phyloP scores from a whole-genome alignment of 2,797 vertebrate species.

The Crenuchus spilurus region DNA sequence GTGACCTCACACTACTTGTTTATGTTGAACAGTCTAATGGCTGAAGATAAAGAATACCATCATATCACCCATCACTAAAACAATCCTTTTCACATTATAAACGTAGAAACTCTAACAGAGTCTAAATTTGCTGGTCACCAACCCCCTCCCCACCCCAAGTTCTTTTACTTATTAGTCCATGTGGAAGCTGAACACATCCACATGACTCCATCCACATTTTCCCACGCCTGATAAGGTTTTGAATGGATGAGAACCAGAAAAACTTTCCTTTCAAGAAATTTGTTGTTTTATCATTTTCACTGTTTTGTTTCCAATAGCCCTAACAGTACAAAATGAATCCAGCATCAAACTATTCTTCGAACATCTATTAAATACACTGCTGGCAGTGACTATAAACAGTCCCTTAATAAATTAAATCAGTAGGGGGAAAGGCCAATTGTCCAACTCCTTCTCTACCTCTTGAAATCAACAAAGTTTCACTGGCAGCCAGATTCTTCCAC shows the following conservation, averaged over 20 bases:
- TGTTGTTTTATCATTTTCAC: too few relatives aligned
- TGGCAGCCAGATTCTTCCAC: conserved; percentile 18
- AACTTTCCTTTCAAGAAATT: too few relatives aligned
- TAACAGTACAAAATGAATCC: too few relatives aligned
- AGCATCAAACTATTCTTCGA: too few relatives aligned
- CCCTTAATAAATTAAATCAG: not conserved
- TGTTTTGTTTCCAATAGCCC: too few relatives aligned
- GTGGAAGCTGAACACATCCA: conserved; percentile 39
- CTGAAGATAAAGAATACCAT: too few relatives aligned
- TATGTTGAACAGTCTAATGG: too few relatives aligned
- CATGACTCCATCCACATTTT: conserved; percentile 42
- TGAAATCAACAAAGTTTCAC: conserved; percentile 5
- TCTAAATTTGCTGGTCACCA: conserved; percentile 16
- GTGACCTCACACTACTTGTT: too few relatives aligned
- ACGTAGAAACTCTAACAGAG: not conserved
- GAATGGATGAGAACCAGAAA: conserved; percentile 7
- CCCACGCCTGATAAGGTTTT: conserved; percentile 19
- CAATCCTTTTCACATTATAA: not conserved
- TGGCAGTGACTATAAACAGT: not conserved
- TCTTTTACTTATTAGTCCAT: conserved; percentile 29
- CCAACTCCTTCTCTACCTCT: not conserved
- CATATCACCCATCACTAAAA: too few relatives aligned
- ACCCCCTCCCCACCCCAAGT: conserved; percentile 10
- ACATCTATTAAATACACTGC: too few relatives aligned
- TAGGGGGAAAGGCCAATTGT: not conserved